Base-by-base conservation (phyloP, 2,888 invertebrate species). In the Dynastes tityus region DNA sequence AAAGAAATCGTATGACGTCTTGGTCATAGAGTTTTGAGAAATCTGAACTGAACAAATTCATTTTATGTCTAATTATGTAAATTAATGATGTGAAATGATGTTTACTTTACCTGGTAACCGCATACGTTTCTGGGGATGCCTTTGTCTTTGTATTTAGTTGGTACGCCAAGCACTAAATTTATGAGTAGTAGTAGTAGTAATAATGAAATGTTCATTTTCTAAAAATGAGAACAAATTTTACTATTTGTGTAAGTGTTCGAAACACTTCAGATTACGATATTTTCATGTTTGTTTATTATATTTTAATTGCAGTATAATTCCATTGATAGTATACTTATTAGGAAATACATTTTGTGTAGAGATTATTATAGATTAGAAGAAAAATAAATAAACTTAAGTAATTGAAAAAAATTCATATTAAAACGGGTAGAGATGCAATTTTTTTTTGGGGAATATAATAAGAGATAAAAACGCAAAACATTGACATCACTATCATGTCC, bases 61-160 rank as follows among this genome's bases (percentile, higher is more conserved):
- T 16, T 11, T 45, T 45, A 11, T 45, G 8, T 45, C 11, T 45
- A 45, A 45, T 37, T 37, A 37, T 45, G 45, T 8, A 45, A 45
- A 45, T 45, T 45, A 45, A 45, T 45, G 8, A 45, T 45, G 45
- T 16, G 55, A 55, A 55, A 16, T 55, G 22, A 55, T 65, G 5
- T 11, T 53, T 53, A 53, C 22, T 22, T 37, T 75, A 75, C 74
- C 74, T 75, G 37, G 16, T 75, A 75, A 45, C 74, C 74, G n/a
- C 74, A 75, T 27, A 13, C 29, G 27, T 63, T 75, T 58, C 63
- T 75, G 29, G 55, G 4, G 13, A 32, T 29, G 6, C 11, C 13
- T 58, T 74, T 29, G 3, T 29, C 27, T 27, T 22, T 58, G 22
- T 74, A 63, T 75, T 58, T 58, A 3, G 74, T 61, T n/a, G 74